Evolutionary conservation across 2,888 invertebrate species (phyloP).

Genomic region (Neoitamus cyanurus): DNA sequence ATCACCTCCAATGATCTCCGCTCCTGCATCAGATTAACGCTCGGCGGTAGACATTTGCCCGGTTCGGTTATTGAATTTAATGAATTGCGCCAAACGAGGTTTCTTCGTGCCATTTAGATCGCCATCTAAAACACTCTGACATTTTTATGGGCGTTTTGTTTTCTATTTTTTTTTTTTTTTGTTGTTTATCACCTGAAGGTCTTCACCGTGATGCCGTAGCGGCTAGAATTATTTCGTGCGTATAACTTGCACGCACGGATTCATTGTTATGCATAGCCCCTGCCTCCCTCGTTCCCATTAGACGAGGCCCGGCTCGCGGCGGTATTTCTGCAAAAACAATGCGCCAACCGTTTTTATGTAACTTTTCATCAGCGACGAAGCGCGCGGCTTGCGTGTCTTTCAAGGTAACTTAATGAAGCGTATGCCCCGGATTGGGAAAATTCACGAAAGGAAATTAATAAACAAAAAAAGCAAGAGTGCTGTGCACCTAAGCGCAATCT

Average conservation of each 20-base stretch:
- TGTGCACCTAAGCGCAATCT: not conserved
- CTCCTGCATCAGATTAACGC: not conserved
- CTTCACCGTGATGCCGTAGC: not conserved
- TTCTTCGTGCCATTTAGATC: constrained; percentile 4
- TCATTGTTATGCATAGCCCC: not conserved
- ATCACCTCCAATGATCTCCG: not conserved
- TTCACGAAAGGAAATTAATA: not conserved
- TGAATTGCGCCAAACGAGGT: constrained; percentile 7
- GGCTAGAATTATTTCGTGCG: not conserved
- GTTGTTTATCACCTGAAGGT: not conserved
- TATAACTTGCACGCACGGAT: not conserved
- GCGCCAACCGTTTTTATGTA: not conserved
- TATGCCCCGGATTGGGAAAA: not conserved
- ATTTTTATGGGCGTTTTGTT: constrained; percentile 2
- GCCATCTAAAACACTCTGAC: not conserved
- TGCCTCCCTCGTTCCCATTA: not conserved
- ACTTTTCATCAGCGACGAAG: not conserved
- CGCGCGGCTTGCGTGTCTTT: not conserved
- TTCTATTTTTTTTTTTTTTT: not conserved
- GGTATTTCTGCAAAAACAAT: constrained; percentile 2
- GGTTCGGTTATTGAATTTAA: constrained; percentile 23
- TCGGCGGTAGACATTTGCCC: not conserved
- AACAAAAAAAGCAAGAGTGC: not conserved
- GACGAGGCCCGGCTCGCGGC: not conserved
- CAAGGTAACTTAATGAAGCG: constrained; percentile 29